Evolutionary conservation across 2,113 vertebrate species (phyloP).

Genomic region (Recurvirostra avosetta): DNA sequence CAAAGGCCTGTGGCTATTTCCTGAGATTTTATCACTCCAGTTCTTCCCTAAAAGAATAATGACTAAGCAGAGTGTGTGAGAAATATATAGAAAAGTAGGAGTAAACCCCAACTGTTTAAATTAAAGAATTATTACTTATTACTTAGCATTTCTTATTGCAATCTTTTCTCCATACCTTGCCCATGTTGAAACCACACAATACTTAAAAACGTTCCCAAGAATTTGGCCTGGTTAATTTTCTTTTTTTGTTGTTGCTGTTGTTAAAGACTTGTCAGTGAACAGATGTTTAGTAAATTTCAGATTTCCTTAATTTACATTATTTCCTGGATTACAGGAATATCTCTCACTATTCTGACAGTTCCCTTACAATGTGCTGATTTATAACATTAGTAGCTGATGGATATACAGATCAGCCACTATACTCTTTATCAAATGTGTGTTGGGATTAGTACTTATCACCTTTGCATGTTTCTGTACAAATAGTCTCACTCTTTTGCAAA

Average conservation of each 20-base stretch:
- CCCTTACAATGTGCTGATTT: background rate
- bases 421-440: background rate
- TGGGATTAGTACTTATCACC: background rate
- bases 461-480: background rate
- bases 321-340: background rate
- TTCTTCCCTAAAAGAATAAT: background rate
- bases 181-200: background rate
- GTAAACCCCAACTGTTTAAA: background rate
- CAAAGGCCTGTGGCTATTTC: background rate
- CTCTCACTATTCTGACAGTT: background rate
- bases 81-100: background rate
- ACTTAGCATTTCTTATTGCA: background rate
- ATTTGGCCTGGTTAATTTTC: background rate
- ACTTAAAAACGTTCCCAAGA: background rate
- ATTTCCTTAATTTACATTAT: background rate
- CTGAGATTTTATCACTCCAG: background rate
- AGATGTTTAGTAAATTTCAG: background rate
- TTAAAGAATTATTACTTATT: background rate
- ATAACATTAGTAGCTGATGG: background rate
- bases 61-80: background rate
- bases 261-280: background rate
- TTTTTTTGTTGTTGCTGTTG: background rate
- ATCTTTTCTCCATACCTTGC: accelerated
- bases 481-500: background rate
- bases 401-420: background rate